These are phyloP conservation scores for Pachymerium ferrugineum DNA, from an alignment of 2,888 invertebrate species.

Conservation along the genomic window DNA sequence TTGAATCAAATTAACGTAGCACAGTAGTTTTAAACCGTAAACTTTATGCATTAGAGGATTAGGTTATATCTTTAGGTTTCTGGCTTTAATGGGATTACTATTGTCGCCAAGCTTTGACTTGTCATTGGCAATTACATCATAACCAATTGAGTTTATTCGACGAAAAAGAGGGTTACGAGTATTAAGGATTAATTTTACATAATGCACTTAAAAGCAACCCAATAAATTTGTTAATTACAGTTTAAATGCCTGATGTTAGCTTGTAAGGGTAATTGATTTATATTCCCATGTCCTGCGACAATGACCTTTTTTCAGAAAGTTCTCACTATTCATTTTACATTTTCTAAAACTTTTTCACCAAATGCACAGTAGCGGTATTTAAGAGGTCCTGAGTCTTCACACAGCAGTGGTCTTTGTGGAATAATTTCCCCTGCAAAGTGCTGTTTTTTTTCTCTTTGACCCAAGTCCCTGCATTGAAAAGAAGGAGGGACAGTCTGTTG, in stretches of 20 bases:
- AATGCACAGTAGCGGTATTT: conserved; percentile 20
- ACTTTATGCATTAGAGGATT: neutral
- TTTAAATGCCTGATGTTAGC: neutral
- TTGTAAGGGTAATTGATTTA: neutral
- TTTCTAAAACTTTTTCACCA: neutral
- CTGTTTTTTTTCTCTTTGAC: neutral
- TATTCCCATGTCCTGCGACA: neutral
- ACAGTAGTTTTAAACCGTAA: neutral
- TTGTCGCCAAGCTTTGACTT: neutral
- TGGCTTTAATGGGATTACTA: neutral
- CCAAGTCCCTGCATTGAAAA: conserved; percentile 12
- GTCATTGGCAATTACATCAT: neutral
- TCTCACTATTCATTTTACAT: neutral
- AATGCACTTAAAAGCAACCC: neutral
- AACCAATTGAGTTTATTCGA: neutral
- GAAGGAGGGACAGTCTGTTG: conserved; percentile 23
- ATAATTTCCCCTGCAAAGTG: conserved; percentile 11
- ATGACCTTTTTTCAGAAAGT: neutral
- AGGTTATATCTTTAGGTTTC: neutral
- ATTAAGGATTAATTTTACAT: neutral
- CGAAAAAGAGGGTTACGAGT: neutral
- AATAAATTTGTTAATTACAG: neutral
- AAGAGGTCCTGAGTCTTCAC: neutral
- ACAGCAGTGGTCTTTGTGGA: conserved; percentile 9
- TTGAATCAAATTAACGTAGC: too few relatives aligned